A percentile compares a stretch with the other conserved stretches of the same genome.
Evolutionary conservation across 2,797 vertebrate genomes (phyloP).

Genomic region (Sebastes itinus): DNA sequence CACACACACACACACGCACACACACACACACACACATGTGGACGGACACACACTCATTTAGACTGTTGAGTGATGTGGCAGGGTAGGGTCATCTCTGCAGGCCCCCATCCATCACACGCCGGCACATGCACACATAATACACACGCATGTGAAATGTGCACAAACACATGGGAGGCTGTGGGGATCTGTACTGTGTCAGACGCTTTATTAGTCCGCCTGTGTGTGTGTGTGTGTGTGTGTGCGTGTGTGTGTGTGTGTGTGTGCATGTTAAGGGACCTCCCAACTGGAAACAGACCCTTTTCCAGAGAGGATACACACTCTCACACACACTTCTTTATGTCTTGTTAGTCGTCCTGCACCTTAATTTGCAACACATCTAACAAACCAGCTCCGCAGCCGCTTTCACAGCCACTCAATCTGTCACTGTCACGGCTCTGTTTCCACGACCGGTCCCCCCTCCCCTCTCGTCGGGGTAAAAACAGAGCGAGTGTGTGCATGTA

Average conservation of each 20-base stretch:
- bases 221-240: conserved; percentile 11
- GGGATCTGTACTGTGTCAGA: conserved; percentile 78
- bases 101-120: conserved; percentile 75
- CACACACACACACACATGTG: conserved; percentile 7
- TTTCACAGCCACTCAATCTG: conserved; percentile 77
- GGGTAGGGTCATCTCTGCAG: conserved; percentile 70
- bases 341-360: conserved; percentile 69
- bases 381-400: conserved; percentile 69
- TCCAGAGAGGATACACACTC: conserved; percentile 76
- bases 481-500: background rate
- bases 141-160: conserved; percentile 24
- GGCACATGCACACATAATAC: background rate
- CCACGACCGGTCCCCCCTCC: conserved; percentile 25
- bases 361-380: conserved; percentile 82
- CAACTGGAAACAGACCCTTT: conserved; percentile 71
- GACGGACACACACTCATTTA: conserved; percentile 62
- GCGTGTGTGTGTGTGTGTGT: background rate
- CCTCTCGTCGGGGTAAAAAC: conserved; percentile 23
- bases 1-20: conserved; percentile 42
- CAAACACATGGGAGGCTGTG: conserved; percentile 53
- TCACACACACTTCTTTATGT: conserved; percentile 78
- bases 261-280: conserved; percentile 65
- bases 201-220: conserved; percentile 74
- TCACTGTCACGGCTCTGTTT: conserved; percentile 66
- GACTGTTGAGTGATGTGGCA: conserved; percentile 70